Evolutionary conservation across 2,888 invertebrate species (phyloP).

Genomic region (Amphipoea lucens): DNA sequence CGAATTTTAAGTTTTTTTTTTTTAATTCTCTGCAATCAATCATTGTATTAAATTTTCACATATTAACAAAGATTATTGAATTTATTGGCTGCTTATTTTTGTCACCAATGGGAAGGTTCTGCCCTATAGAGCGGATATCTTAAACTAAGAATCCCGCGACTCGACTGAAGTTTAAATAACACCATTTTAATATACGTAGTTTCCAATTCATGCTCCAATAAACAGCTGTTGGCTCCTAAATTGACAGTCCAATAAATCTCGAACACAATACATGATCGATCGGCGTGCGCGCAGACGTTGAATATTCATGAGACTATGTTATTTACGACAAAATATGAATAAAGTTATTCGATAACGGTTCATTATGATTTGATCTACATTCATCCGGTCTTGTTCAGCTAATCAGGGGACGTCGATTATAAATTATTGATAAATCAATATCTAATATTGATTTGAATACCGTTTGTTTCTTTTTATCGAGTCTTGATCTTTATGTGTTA

Average conservation of each 20-base stretch:
- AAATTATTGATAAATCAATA: conserved; percentile 40
- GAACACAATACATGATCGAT: conserved; percentile 54
- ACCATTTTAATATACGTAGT: conserved; percentile 16
- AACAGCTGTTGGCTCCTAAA: conserved; percentile 33
- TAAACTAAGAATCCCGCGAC: neutral
- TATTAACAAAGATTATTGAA: neutral
- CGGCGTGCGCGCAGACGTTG: conserved; percentile 29
- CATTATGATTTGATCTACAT: conserved; percentile 53
- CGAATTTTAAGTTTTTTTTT: neutral
- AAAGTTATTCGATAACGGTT: conserved; percentile 52
- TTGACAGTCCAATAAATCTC: conserved; percentile 56
- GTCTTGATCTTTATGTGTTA: conserved; percentile 12
- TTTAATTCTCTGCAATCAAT: neutral
- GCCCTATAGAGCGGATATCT: neutral
- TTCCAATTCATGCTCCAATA: conserved; percentile 29
- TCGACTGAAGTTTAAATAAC: neutral
- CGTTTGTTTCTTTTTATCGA: conserved; percentile 6
- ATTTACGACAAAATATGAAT: conserved; percentile 58
- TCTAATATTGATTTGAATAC: conserved; percentile 9
- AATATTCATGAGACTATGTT: conserved; percentile 59
- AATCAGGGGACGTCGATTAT: conserved; percentile 31
- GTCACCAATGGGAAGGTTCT: neutral
- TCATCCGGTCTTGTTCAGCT: conserved; percentile 49
- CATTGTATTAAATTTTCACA: neutral
- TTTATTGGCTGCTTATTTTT: neutral